Evolutionary conservation across 2,888 invertebrate genomes (phyloP).

Genomic region (Thysanoteuthis rhombus): DNA sequence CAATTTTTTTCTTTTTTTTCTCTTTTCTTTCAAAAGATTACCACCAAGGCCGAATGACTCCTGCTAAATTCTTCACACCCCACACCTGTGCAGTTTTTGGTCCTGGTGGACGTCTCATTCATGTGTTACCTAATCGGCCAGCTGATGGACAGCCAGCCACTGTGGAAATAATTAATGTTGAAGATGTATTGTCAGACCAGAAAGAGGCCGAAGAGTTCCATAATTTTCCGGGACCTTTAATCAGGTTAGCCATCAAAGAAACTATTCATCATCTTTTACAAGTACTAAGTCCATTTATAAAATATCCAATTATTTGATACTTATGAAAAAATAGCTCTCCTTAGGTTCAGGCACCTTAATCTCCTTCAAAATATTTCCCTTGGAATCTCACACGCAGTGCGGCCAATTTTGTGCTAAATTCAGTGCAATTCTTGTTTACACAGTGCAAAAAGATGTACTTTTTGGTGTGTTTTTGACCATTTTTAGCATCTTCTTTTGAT

Average conservation of each 20-base stretch:
- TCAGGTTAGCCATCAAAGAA: constrained; percentile 71
- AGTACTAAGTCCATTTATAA: too few species aligned
- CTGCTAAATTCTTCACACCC: constrained; percentile 84
- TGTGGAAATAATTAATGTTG: constrained; percentile 79
- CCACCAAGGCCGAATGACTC: constrained; percentile 76
- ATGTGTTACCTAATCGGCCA: constrained; percentile 82
- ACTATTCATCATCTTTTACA: too few species aligned
- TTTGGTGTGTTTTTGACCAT: too few species aligned
- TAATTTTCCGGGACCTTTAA: constrained; percentile 84
- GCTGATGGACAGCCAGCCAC: constrained; percentile 82
- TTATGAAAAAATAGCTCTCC: too few species aligned
- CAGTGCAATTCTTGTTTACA: too few species aligned
- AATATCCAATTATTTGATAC: too few species aligned
- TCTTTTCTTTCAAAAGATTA: not conserved
- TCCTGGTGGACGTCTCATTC: constrained; percentile 76
- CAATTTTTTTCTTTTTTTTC: not conserved
- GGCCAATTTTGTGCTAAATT: too few species aligned
- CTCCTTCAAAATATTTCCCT: too few species aligned
- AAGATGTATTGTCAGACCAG: constrained; percentile 48
- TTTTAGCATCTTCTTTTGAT: too few species aligned
- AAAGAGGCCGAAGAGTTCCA: constrained; percentile 69
- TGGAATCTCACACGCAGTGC: too few species aligned
- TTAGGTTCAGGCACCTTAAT: too few species aligned
- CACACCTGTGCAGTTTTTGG: constrained; percentile 73
- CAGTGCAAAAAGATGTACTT: too few species aligned